These are phyloP conservation scores for Sarotherodon lohbergeri DNA, from an alignment of 2,113 vertebrate species.

Conservation along the genomic window DNA sequence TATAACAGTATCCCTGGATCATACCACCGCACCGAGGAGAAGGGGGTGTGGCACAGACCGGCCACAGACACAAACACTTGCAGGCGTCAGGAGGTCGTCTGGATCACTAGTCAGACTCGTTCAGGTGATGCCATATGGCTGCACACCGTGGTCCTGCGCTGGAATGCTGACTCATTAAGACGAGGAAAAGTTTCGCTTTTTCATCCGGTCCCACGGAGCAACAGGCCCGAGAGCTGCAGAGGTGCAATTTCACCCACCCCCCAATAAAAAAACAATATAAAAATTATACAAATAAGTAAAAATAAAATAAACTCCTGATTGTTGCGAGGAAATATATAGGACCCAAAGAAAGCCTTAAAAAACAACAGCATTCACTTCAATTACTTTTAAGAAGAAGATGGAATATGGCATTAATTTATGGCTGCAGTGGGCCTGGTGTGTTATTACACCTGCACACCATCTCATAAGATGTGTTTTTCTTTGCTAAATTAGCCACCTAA, in stretches of 20 bases:
- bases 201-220: not conserved
- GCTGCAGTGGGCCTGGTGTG: not conserved
- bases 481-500: constrained; percentile 46
- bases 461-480: constrained; percentile 23
- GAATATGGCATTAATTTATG: constrained; percentile 4
- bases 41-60: constrained; percentile 71
- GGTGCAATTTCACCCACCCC: not conserved
- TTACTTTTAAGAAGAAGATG: not conserved
- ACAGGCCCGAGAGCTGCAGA: not conserved
- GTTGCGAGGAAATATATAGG: not conserved
- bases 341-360: not conserved
- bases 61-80: constrained; percentile 16
- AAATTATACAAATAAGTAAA: not conserved
- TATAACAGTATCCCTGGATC: constrained; percentile 73
- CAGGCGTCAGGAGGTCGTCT: constrained; percentile 52
- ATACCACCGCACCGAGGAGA: constrained; percentile 66
- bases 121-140: constrained; percentile 52
- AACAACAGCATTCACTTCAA: not conserved
- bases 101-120: constrained; percentile 26
- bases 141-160: not conserved
- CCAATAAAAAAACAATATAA: not conserved
- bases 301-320: not conserved
- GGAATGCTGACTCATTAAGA: constrained; percentile 49
- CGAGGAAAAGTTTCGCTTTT: not conserved
- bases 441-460: constrained; percentile 25